Conservation (phyloP, 2,797 vertebrate genomes). For the Sebastes aleutianus region DNA sequence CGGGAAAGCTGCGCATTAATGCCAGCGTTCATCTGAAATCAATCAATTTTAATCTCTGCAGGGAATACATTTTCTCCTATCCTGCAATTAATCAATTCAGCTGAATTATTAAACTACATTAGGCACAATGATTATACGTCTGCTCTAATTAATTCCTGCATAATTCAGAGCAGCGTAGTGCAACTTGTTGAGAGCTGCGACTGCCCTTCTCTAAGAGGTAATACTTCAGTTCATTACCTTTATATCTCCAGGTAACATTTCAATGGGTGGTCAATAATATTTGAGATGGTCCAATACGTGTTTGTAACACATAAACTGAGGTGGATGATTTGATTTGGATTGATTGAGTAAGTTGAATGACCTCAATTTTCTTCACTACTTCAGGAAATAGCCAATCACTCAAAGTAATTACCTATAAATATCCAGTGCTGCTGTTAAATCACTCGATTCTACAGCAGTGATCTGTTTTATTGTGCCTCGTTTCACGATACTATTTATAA, state of each 20-base stretch:
- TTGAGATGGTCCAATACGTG: background rate
- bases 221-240: background rate
- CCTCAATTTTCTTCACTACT: background rate
- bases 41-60: slow-evolving; percentile 26
- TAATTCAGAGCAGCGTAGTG: slow-evolving; percentile 40
- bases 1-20: slow-evolving; percentile 16
- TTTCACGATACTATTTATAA: background rate
- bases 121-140: slow-evolving; percentile 52
- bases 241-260: slow-evolving; percentile 1
- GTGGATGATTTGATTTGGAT: slow-evolving; percentile 5
- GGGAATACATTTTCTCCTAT: slow-evolving; percentile 30
- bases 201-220: background rate
- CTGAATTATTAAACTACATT: slow-evolving; percentile 66
- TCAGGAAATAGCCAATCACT: slow-evolving; percentile 1
- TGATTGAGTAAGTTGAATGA: background rate
- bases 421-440: background rate
- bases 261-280: background rate
- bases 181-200: slow-evolving; percentile 3
- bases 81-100: slow-evolving; percentile 53
- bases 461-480: background rate
- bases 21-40: slow-evolving; percentile 36
- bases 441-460: background rate
- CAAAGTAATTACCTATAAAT: background rate
- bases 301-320: background rate
- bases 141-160: slow-evolving; percentile 46